Evolutionary conservation across 2,113 vertebrate species (phyloP).

Genomic region (Oreochromis spilurus): DNA sequence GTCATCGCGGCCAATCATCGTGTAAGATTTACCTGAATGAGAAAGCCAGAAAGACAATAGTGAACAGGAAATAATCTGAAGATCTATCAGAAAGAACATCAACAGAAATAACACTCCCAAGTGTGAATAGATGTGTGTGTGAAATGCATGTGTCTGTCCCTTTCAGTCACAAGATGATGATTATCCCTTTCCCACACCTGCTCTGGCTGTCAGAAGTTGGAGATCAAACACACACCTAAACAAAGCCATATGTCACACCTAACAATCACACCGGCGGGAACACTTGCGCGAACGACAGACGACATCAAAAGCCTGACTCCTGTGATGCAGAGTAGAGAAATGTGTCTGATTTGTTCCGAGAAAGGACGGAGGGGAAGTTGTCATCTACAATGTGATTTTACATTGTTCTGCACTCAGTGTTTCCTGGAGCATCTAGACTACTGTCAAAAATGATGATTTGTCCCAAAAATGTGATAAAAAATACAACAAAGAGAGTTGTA

Average conservation of each 20-base stretch:
- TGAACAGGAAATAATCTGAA: not conserved
- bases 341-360: constrained; percentile 45
- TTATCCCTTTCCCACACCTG: constrained; percentile 17
- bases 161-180: constrained; percentile 2
- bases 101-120: not conserved
- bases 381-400: constrained; percentile 28
- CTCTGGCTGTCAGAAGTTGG: constrained; percentile 31
- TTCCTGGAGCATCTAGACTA: not conserved
- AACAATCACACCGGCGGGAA: not conserved
- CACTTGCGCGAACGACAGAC: constrained; percentile 1
- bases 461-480: not conserved
- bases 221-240: constrained; percentile 58
- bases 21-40: constrained; percentile 90
- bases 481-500: not conserved
- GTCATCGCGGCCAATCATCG: constrained; percentile 95
- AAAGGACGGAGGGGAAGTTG: constrained; percentile 12
- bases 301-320: constrained; percentile 38
- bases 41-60: not conserved
- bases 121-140: not conserved
- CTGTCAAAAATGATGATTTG: not conserved
- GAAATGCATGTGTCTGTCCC: not conserved
- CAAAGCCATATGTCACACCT: constrained; percentile 50
- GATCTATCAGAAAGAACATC: not conserved
- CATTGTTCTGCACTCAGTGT: constrained; percentile 15
- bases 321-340: constrained; percentile 32